Evolutionary conservation across 1,140 invertebrate species (phyloP), one percentile per base, ranked within the genome.

Genomic region (Papilio dardanus): DNA sequence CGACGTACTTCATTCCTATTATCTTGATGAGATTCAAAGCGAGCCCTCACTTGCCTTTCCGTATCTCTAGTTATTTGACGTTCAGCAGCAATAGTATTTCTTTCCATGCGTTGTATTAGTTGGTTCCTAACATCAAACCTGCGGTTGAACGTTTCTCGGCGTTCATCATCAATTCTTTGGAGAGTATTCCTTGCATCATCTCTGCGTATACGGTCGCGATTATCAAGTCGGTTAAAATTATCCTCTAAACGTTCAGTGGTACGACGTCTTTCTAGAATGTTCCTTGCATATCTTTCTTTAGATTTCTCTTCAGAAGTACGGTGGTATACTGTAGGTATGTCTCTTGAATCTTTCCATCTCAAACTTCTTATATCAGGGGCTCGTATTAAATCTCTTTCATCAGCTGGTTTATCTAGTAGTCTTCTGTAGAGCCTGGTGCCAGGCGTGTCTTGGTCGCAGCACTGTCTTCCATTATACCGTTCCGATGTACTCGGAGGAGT

Each of bases 381-480:
- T 35, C 66, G 66, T 21, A 24, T 68, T 24, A 40, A 12, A 21
- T 40, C 3, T 12, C 19, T 19, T 3, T 21, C 31, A 40, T 68
- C 33, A 3, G 10, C 7, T 37, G 33, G 19, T 35, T 35, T 35
- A 21, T 68, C 19, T 7, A 31, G n/a, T 35, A 35, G 33, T 12
- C 35, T 24, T 24, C 66, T 21, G 19, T 68, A 68, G 19, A 37
- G 31, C 19, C 33, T 68, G 33, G 35, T 40, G 8, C 24, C 35
- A 21, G 66, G n/a, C 28, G 21, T 12, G 66, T 67, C 65, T 35
- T 40, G 81, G 31, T 84, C 81, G 76, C 81, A 87, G 73, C 85
- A 87, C 79, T 80, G 76, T 80, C 89, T 87, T 83, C 90, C 91
- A 92, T 92, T 80, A 88, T 91, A 79, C 71, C 83, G 74, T 30